Evolutionary conservation across 2,888 invertebrate species (phyloP).

Genomic region (Lasioglossum calceatum): DNA sequence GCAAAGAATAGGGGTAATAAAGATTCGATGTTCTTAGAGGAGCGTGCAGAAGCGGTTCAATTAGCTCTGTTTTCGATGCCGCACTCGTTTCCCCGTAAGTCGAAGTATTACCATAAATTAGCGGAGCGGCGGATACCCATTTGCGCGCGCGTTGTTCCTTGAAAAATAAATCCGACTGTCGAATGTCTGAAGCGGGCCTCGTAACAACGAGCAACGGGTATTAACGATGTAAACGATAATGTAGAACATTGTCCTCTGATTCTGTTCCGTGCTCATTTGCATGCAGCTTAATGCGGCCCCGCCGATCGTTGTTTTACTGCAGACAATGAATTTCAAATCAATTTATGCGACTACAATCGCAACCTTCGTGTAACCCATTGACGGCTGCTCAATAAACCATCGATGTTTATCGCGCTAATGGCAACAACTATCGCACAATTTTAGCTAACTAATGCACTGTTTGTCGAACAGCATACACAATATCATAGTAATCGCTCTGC

Average conservation of each 20-base stretch:
- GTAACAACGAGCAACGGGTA: conserved; percentile 51
- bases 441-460: background rate
- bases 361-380: conserved; percentile 55
- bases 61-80: conserved; percentile 5
- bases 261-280: conserved; percentile 64
- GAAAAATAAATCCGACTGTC: conserved; percentile 52
- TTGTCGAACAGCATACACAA: background rate
- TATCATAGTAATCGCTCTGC: background rate
- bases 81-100: conserved; percentile 2
- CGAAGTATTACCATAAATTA: conserved; percentile 11
- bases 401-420: conserved; percentile 39
- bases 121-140: background rate
- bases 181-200: conserved; percentile 39
- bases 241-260: conserved; percentile 64
- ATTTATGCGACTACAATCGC: conserved; percentile 64
- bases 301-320: conserved; percentile 67
- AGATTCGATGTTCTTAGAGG: background rate
- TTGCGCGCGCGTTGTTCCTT: conserved; percentile 24
- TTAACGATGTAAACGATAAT: conserved; percentile 69
- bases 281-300: conserved; percentile 64
- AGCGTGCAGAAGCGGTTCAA: background rate
- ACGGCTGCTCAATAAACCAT: conserved; percentile 39
- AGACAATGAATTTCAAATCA: conserved; percentile 69
- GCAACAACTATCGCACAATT: conserved; percentile 19
- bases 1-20: background rate